phyloP scores from a whole-genome alignment of 1,140 invertebrate genomes.

The Drosophila kohkoa region DNA sequence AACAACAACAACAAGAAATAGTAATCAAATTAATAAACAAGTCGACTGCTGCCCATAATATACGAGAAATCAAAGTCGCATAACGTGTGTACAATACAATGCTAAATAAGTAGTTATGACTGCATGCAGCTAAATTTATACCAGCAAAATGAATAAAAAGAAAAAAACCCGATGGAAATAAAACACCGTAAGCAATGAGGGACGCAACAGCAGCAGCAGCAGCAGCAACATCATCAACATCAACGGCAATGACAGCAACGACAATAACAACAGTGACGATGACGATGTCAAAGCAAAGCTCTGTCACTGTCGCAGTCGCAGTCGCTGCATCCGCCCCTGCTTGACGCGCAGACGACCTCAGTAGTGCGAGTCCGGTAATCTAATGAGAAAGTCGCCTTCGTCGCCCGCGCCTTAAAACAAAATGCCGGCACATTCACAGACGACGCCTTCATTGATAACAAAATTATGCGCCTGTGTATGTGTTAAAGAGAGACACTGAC shows the following conservation, averaged over 20 bases:
- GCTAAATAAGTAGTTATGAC: constrained; percentile 69
- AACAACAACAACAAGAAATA: constrained; percentile 12
- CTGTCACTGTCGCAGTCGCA: background rate
- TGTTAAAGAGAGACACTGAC: background rate
- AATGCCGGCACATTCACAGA: constrained; percentile 39
- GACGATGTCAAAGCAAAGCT: constrained; percentile 48
- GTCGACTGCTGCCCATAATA: constrained; percentile 17
- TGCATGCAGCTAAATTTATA: constrained; percentile 64
- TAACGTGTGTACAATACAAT: constrained; percentile 48
- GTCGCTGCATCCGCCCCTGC: constrained; percentile 11
- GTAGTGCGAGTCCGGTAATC: background rate
- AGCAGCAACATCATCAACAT: background rate
- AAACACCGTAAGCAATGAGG: constrained; percentile 52
- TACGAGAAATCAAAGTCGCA: constrained; percentile 51
- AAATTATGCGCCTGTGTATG: background rate
- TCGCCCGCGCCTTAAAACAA: background rate
- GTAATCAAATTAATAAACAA: constrained; percentile 52
- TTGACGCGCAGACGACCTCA: constrained; percentile 5
- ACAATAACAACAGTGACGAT: constrained; percentile 4
- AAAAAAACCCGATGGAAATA: constrained; percentile 47
- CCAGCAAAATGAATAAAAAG: constrained; percentile 33
- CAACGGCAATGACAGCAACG: background rate
- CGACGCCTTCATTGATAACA: constrained; percentile 56
- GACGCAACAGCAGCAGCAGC: constrained; percentile 15
- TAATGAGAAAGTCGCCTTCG: constrained; percentile 4